Percentiles rank a stretch among this genome's conserved stretches.
These are phyloP conservation scores for Mycalesis mineus DNA, from an alignment of 2,888 invertebrate species.

Conservation along the genomic window DNA sequence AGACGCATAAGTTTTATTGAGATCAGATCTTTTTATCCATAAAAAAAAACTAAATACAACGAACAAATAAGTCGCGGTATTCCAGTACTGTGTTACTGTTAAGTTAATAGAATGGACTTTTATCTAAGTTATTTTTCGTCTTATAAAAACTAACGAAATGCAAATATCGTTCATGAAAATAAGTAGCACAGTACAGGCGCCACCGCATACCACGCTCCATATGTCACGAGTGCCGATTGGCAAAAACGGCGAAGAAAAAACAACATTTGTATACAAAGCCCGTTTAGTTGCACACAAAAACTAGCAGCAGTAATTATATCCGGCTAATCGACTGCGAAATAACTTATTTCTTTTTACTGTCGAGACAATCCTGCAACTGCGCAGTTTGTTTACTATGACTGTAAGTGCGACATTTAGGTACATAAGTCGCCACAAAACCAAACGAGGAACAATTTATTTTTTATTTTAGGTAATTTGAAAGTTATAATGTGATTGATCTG, in stretches of 20 bases:
- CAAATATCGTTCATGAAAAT: not conserved
- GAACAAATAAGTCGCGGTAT: too few relatives aligned
- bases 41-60: too few relatives aligned
- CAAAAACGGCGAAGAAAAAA: slow-evolving; percentile 1
- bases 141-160: not conserved
- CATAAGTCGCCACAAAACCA: too few relatives aligned
- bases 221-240: not conserved
- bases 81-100: too few relatives aligned
- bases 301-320: not conserved
- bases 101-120: too few relatives aligned
- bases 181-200: not conserved
- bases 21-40: too few relatives aligned
- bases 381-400: not conserved
- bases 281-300: slow-evolving; percentile 5
- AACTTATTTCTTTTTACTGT: not conserved
- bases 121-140: not conserved
- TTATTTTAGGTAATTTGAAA: too few relatives aligned
- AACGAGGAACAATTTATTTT: too few relatives aligned
- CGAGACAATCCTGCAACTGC: not conserved
- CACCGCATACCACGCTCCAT: slow-evolving; percentile 1
- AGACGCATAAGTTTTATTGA: too few relatives aligned
- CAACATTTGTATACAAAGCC: slow-evolving; percentile 7
- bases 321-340: slow-evolving; percentile 1
- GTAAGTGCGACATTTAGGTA: too few relatives aligned
- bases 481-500: too few relatives aligned